These are phyloP conservation scores for Camponotus pennsylvanicus DNA, from an alignment of 1,140 invertebrate genomes.

Conservation along the genomic window DNA sequence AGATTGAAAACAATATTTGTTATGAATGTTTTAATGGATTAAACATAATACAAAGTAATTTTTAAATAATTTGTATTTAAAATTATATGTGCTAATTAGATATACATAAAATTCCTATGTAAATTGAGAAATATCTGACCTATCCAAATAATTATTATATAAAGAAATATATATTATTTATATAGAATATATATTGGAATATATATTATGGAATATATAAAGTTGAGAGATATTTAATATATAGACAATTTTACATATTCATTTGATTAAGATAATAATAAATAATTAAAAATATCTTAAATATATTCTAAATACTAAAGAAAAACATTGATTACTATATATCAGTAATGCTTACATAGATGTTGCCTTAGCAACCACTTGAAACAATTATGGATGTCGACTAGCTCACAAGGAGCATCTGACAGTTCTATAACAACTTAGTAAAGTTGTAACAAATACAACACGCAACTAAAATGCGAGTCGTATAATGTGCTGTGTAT, in stretches of 20 bases:
- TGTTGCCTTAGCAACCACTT: constrained; percentile 71
- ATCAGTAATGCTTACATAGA: constrained; percentile 52
- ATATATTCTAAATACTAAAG: background rate
- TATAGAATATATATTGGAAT: no score
- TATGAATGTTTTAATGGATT: background rate
- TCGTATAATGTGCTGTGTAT: constrained; percentile 58
- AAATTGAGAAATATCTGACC: no score
- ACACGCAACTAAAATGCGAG: constrained; percentile 40
- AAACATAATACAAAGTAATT: background rate
- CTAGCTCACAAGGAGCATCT: constrained; percentile 61
- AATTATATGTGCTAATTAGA: background rate
- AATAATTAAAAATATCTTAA: background rate
- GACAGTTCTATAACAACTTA: constrained; percentile 53
- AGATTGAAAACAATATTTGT: background rate
- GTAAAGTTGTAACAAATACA: constrained; percentile 38
- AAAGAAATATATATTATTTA: no score
- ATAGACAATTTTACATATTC: no score
- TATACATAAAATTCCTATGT: no score
- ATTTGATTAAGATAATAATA: no score
- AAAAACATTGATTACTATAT: constrained; percentile 50
- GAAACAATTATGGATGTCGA: constrained; percentile 77
- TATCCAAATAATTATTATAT: no score
- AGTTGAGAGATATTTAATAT: background rate
- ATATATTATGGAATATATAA: background rate
- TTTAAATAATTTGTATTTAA: constrained; percentile 5